Percentiles rank a stretch among this genome's conserved stretches.
phyloP scores from a whole-genome alignment of 2,888 invertebrate species.

The Stenolophus ochropezus region DNA sequence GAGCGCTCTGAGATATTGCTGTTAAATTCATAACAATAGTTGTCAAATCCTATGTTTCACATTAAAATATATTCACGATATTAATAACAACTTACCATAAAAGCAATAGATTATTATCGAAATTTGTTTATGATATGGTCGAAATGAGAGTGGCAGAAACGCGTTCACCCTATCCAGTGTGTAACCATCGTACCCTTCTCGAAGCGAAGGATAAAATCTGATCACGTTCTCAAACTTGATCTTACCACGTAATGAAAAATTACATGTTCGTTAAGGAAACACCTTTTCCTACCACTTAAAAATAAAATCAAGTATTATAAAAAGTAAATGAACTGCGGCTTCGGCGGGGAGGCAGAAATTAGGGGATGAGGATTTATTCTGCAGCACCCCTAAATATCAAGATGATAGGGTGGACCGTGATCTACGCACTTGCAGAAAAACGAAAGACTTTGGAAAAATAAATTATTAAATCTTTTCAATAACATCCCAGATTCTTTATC shows the following conservation, averaged over 20 bases:
- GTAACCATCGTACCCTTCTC: constrained; percentile 53
- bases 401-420: background rate
- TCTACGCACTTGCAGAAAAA: background rate
- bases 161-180: constrained; percentile 52
- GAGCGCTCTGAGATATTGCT: too few relatives aligned
- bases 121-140: too few relatives aligned
- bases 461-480: too few relatives aligned
- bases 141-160: background rate
- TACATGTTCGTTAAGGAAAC: constrained; percentile 70
- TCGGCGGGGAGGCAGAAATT: constrained; percentile 28
- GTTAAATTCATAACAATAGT: too few relatives aligned
- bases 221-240: constrained; percentile 76
- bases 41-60: too few relatives aligned
- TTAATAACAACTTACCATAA: too few relatives aligned
- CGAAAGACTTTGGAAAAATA: background rate
- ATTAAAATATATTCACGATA: too few relatives aligned
- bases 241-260: constrained; percentile 83
- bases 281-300: constrained; percentile 63
- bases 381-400: background rate
- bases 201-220: constrained; percentile 72
- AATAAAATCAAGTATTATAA: constrained; percentile 65
- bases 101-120: too few relatives aligned
- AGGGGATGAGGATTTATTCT: constrained; percentile 52
- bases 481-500: too few relatives aligned
- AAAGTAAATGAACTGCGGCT: constrained; percentile 66